These are phyloP conservation scores for Pan paniscus DNA, from an alignment of 2,113 vertebrate species.

Conservation along the genomic window DNA sequence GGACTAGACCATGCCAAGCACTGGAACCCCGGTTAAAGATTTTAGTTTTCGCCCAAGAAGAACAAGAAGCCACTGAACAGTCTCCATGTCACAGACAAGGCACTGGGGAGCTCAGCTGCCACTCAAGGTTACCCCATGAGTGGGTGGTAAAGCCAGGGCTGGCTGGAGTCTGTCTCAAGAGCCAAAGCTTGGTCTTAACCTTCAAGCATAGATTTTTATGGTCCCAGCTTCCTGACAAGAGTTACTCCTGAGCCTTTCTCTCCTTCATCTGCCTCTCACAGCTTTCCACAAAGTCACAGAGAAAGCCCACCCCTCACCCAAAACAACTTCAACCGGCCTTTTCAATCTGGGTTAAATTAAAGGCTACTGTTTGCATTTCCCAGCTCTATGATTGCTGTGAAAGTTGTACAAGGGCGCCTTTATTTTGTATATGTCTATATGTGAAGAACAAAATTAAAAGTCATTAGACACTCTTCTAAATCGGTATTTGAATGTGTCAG, in stretches of 20 bases:
- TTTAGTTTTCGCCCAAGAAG: neutral
- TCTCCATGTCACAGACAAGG: neutral
- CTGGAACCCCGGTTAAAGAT: neutral
- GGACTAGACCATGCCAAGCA: neutral
- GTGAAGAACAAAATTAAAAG: slow-evolving; percentile 7
- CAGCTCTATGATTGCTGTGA: neutral
- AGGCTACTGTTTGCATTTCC: neutral
- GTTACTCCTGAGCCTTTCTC: neutral
- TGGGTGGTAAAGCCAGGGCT: rapidly evolving
- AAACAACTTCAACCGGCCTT: slow-evolving; percentile 3
- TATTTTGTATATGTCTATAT: neutral
- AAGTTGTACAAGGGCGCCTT: neutral
- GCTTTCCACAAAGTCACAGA: neutral
- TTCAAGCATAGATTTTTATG: neutral
- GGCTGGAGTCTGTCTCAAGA: neutral
- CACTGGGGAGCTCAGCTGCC: rapidly evolving
- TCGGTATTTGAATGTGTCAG: slow-evolving; percentile 36
- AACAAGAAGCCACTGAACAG: neutral
- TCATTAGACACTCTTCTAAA: neutral
- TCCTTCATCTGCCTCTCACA: neutral
- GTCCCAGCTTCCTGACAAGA: neutral
- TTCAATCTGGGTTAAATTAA: neutral
- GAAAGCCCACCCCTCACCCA: neutral
- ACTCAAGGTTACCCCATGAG: rapidly evolving
- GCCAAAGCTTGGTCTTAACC: neutral